Evolutionary conservation across 2,113 vertebrate genomes (phyloP), one percentile per base, ranked within the genome.

Genomic region (Peucedramus taeniatus): DNA sequence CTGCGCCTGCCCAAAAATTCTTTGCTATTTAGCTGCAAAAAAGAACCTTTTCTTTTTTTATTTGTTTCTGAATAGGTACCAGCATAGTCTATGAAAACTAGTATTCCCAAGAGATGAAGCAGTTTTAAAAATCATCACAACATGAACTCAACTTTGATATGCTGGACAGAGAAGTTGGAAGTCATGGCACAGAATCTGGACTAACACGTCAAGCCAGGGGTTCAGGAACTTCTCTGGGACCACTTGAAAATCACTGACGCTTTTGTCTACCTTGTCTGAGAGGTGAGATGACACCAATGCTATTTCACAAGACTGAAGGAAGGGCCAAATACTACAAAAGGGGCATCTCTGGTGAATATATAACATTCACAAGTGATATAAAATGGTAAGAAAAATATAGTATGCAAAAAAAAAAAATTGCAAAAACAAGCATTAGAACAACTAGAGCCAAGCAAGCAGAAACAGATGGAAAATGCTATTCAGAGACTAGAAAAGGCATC

Each of bases 1-100:
- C 28, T 66, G 27, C 0, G 0, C 33, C 21, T 1, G 1, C 21
- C 35, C 56, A 80, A 87, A 89, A 31, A 16, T 78, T n/a, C 69
- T 95, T 89, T 40, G 72, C 56, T 80, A 81, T 71, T 57, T 54
- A 45, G 11, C 49, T 89, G 27, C 10, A 79, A 71, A 81, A 81
- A 72, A 39, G 15, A 65, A 17, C 1, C 7, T 27, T 28, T 21
- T 44, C 40, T 35, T 11, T 31, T 22, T 37, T 22, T 61, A 64
- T 65, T 68, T n/a, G n/a, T 8, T 28, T 3, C 28, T 72, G 5
- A 71, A 54, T 7, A 81, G 12, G 7, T 69, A 59, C 11, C 50
- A 63, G 9, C 13, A 61, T 13, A 59, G 15, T 19, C 60, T 56
- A 28, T 51, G 31, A 78, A 78, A 82, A 64, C 2, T 11, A 54